Base-by-base conservation (phyloP, 2,113 vertebrate genomes). In the Bubo scandiacus region DNA sequence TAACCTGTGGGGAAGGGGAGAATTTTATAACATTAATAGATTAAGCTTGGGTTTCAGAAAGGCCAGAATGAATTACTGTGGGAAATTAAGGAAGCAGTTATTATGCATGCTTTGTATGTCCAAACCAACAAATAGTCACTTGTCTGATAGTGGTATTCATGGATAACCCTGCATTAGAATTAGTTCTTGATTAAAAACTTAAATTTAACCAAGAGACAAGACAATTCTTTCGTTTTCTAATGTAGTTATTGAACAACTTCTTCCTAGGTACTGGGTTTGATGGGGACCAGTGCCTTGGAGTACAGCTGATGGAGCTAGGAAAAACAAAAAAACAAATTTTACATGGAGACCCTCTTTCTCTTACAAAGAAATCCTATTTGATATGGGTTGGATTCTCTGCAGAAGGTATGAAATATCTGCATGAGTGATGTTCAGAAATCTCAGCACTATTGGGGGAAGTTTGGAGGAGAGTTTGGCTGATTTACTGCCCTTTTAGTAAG, bases 351-450 rank as follows among this genome's bases (percentile, higher is more conserved):
- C 98, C 99, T 34, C 98, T 99, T 86, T 99, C 99, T 10, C 98
- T 99, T 59, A 98, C 99, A 6, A 98, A 43, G 75, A 99, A 97
- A 58, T 98, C 99, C n/a, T 97, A 99, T 92, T 98, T 99, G 62
- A 70, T 96, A 3, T 99, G 99, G 99, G 82, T 99, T 38, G 99
- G 99, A 27, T 99, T 99, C 98, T 99, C 98, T 1, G 99, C 99
- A 34, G 99, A 99, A 98, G 99, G 99, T 99, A 98, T 6, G 73
- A 83, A 82, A 66, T 36, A 51, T 4, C 57, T 74, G 43, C 19
- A 1, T 16, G 83, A 16, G 32, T 26, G 30, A 15, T 3, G 1
- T 0, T 63, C 65, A 45, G 47, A 52, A 71, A 54, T 77, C 17
- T 4, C 63, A 14, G 27, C 1, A 1, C 14, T 68, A 0, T 4